Evolutionary conservation across 2,113 vertebrate species (phyloP).

Genomic region (Albula goreensis): DNA sequence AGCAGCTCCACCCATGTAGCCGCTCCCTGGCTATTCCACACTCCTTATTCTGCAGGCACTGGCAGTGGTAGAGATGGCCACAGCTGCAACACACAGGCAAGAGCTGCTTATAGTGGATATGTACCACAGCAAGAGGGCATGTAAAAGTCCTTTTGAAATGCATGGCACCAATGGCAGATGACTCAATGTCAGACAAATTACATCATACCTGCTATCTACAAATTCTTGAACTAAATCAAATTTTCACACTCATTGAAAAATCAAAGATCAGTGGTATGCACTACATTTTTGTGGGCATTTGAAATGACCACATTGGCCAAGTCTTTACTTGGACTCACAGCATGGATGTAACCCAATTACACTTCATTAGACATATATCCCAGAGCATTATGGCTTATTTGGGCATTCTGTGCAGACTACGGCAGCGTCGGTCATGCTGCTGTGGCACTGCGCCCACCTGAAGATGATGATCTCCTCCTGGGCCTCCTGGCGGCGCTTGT

Average conservation of each 20-base stretch:
- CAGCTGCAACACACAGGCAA: constrained; percentile 72
- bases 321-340: background rate
- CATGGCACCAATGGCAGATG: background rate
- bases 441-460: constrained; percentile 71
- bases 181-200: background rate
- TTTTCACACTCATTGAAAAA: background rate
- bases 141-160: background rate
- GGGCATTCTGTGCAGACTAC: background rate
- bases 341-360: background rate
- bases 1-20: constrained; percentile 84
- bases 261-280: background rate
- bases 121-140: background rate
- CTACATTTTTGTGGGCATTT: background rate
- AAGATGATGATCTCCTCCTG: constrained; percentile 91
- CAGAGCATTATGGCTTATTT: background rate
- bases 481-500: constrained; percentile 85
- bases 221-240: background rate
- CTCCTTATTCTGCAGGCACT: constrained; percentile 88
- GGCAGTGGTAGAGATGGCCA: constrained; percentile 91
- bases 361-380: background rate
- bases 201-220: background rate
- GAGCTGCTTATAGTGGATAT: too few species aligned
- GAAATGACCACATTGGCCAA: background rate
- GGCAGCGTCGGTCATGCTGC: background rate
- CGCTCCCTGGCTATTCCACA: constrained; percentile 63